Base-by-base conservation (phyloP, 35 echinoderm and acorn worm genomes). In the Ptychodera flava region DNA sequence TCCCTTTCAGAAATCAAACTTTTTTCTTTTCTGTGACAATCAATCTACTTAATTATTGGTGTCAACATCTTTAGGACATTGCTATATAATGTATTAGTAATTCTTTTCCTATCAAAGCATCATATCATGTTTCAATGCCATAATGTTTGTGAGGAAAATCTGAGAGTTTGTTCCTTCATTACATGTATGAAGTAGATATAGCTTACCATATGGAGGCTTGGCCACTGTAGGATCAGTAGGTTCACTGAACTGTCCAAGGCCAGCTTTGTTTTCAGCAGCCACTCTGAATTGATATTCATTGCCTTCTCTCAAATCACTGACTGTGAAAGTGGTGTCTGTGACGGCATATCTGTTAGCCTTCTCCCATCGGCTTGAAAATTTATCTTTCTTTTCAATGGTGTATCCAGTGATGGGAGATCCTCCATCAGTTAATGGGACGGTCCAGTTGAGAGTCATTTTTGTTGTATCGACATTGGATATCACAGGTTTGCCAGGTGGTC, bases 281-380 rank as follows among this genome's bases (percentile, higher is more conserved):
- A 83, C 82, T 36, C 82, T 34, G 35, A 83, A 83, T 83, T 83
- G 33, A 83, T 83, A 83, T 83, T 36, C 82, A 2, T 83, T 36
- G 34, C 35, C 35, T 37, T 83, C 82, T 16, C 37, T 34, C 15
- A 83, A 35, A 83, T 83, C 82, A 37, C 1, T 83, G 1, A 37
- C 82, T 36, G 82, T 83, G 30, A 83, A 36, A 10, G 34, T 83
- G 0, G 32, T 83, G 14, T 83, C 12, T 37, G 33, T 83, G 29
- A 28, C 35, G 37, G 34, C 82, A 83, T 36, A 34, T 27, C n/a
- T 83, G 28, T 34, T 36, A 29, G 37, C 82, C 82, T 83, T 83
- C 1, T 37, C 37, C 82, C 82, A 83, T 16, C 37, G 12, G 34
- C 33, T 36, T 30, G 33, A 36, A 16, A 30, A 36, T 37, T 36